Evolutionary conservation across 2,797 vertebrate genomes (phyloP), one percentile per base, ranked within the genome.

Genomic region (Centroberyx gerrardi): DNA sequence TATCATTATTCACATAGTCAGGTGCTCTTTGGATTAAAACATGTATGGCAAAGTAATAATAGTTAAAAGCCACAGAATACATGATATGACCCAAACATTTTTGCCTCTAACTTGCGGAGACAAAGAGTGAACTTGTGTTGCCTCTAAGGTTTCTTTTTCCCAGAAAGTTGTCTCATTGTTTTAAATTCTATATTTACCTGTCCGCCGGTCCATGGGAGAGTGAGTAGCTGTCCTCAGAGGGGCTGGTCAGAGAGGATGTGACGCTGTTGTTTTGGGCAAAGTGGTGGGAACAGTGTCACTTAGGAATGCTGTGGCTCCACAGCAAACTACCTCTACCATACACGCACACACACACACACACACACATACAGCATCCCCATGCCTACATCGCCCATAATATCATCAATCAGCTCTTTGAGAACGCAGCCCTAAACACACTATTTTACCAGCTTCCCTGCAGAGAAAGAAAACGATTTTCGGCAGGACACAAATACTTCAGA

Each of bases 141-240:
- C 71, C 86, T 88, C 89, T 93, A 88, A 86, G 69, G 72, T 81
- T 82, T 80, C 82, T 88, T 80, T 87, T 83, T 90, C 75, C 73
- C 54, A 59, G 58, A 75, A 84, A 82, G 68, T 78, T 33, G 38
- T 67, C 82, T 88, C 91, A 85, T 91, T 92, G 76, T 88, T 90
- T 85, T 89, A 88, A 91, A 80, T 83, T 88, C 85, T 91, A 90
- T 83, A 56, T 89, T 91, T 90, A 87, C 28, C 3, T 85, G 77
- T 88, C 78, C 76, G 68, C 65, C 60, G 67, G 53, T 80, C 76
- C 74, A 78, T 74, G 51, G 3, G 44, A 54, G 73, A 78, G 58
- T 38, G 62, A 78, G 31, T 40, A 76, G 67, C 80, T 87, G 78
- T 86, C 87, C 78, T 80, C 80, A 84, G 83, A 90, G 80, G 77